These are phyloP conservation scores for Brassicogethes aeneus DNA, from an alignment of 2,888 invertebrate species.

Conservation along the genomic window DNA sequence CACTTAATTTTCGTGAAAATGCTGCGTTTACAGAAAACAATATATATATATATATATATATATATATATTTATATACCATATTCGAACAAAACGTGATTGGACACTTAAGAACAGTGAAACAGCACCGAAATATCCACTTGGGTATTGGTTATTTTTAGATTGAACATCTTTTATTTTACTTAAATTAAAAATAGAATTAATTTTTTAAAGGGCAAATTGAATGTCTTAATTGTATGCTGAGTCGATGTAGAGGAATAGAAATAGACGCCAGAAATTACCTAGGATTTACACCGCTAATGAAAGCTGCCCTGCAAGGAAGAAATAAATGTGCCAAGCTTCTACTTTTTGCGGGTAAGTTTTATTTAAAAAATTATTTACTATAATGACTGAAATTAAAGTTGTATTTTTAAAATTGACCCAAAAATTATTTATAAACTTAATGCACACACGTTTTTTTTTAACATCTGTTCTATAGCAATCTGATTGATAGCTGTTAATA, in stretches of 20 bases:
- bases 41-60: too few species aligned
- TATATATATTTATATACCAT: too few species aligned
- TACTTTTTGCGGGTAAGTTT: constrained; percentile 60
- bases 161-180: too few species aligned
- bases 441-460: not conserved
- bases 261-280: constrained; percentile 58
- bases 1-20: too few species aligned
- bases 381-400: not conserved
- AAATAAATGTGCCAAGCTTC: constrained; percentile 61
- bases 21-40: too few species aligned
- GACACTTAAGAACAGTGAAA: too few species aligned
- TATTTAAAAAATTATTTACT: not conserved
- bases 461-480: not conserved
- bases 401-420: not conserved
- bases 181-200: not conserved
- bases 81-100: too few species aligned
- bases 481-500: not conserved
- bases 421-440: not conserved
- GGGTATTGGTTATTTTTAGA: too few species aligned
- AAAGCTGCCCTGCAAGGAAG: constrained; percentile 69
- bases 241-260: constrained; percentile 55
- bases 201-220: constrained; percentile 51
- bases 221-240: constrained; percentile 57
- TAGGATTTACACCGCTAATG: constrained; percentile 65
- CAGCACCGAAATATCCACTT: too few species aligned